These are phyloP conservation scores for Sardina pilchardus DNA, from an alignment of 2,113 vertebrate species.

Conservation along the genomic window DNA sequence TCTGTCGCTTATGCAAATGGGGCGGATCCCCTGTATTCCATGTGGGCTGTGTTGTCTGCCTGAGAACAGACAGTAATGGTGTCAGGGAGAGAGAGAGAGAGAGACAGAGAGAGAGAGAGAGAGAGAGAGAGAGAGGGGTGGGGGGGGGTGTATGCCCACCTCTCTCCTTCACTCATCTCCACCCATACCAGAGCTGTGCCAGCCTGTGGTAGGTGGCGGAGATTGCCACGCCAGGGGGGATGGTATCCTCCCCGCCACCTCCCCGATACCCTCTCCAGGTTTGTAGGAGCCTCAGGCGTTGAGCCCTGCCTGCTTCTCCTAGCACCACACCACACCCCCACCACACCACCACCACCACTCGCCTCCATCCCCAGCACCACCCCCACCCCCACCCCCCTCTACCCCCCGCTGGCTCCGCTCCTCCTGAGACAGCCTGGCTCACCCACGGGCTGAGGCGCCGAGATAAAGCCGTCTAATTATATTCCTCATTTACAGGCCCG, in stretches of 20 bases:
- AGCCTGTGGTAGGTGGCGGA: background rate
- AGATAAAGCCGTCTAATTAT: constrained; percentile 73
- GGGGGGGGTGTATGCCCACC: background rate
- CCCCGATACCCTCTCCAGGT: background rate
- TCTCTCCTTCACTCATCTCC: background rate
- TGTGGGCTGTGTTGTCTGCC: constrained; percentile 11
- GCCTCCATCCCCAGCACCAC: background rate
- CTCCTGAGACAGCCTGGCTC: background rate
- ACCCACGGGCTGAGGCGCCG: constrained; percentile 55
- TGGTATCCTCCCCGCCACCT: constrained; percentile 31
- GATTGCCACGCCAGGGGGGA: background rate
- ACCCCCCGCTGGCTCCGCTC: constrained; percentile 12
- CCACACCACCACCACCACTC: background rate
- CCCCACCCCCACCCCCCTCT: constrained; percentile 35
- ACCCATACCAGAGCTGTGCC: background rate
- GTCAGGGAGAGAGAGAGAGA: background rate
- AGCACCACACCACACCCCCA: background rate
- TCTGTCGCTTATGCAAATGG: constrained; percentile 14
- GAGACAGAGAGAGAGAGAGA: background rate
- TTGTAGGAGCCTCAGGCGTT: background rate
- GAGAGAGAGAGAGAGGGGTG: background rate
- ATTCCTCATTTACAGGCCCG: constrained; percentile 69
- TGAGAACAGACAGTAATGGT: background rate
- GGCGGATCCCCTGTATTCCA: background rate
- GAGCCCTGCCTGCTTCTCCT: background rate